Evolutionary conservation across 2,888 invertebrate genomes (phyloP).

Genomic region (Pediacus dermestoides): DNA sequence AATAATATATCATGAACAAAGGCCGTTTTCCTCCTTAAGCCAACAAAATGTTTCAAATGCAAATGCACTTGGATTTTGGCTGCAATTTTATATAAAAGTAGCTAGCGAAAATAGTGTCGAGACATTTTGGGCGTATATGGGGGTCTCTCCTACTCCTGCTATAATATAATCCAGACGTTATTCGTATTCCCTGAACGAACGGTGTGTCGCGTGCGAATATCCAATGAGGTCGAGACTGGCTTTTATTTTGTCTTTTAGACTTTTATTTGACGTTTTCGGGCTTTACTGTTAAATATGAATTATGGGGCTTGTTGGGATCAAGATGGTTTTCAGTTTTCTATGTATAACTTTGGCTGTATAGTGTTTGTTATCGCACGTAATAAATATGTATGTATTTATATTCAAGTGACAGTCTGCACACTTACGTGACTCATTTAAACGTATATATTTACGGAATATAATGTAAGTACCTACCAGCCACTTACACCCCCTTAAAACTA

Average conservation of each 20-base stretch:
- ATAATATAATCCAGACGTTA: slow-evolving; percentile 2
- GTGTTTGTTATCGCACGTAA: slow-evolving; percentile 10
- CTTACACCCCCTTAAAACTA: too few relatives aligned
- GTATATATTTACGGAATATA: too few relatives aligned
- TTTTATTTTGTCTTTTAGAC: slow-evolving; percentile 28
- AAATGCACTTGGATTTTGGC: slow-evolving; percentile 5
- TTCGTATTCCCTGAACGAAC: slow-evolving; percentile 3
- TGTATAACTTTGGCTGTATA: slow-evolving; percentile 14
- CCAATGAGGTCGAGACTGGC: slow-evolving; percentile 8
- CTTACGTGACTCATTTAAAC: too few relatives aligned
- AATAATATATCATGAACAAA: slow-evolving; percentile 6
- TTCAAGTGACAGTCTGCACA: too few relatives aligned
- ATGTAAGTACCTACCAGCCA: too few relatives aligned
- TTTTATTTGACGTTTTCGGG: slow-evolving; percentile 28
- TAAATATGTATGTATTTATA: slow-evolving; percentile 11
- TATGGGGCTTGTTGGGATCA: slow-evolving; percentile 19
- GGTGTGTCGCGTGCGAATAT: slow-evolving; percentile 1
- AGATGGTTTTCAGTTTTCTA: slow-evolving; percentile 15
- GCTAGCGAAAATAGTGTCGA: neutral
- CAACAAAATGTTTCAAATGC: slow-evolving; percentile 6
- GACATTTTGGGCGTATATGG: too few relatives aligned
- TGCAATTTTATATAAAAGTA: slow-evolving; percentile 1
- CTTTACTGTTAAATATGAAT: slow-evolving; percentile 32
- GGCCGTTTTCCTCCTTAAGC: neutral
- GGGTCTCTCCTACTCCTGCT: too few relatives aligned